Evolutionary conservation across 2,113 vertebrate genomes (phyloP).

Genomic region (Ciconia stormi): DNA sequence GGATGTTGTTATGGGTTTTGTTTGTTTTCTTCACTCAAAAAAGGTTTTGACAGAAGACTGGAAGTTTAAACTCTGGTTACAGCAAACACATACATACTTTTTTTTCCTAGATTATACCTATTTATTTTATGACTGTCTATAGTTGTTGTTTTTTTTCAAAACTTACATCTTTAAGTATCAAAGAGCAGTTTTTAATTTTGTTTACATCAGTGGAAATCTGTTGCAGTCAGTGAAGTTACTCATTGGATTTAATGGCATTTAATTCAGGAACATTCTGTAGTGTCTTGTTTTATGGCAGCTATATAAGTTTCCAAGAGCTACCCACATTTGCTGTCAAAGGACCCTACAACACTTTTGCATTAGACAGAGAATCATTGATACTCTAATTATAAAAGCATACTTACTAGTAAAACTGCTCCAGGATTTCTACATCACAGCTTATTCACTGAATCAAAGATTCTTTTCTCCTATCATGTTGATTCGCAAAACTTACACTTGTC

Average conservation of each 20-base stretch:
- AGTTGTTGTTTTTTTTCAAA: background rate
- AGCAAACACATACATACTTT: background rate
- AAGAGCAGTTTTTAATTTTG: background rate
- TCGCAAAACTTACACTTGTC: constrained; percentile 5
- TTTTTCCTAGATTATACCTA: background rate
- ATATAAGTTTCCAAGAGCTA: background rate
- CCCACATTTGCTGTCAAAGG: background rate
- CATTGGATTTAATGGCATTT: background rate
- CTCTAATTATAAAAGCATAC: constrained; percentile 47
- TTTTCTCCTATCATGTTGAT: constrained; percentile 39
- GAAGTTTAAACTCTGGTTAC: background rate
- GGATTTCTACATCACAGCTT: constrained; percentile 52
- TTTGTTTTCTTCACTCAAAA: background rate
- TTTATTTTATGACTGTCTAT: background rate
- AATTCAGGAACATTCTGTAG: background rate
- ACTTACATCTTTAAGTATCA: background rate
- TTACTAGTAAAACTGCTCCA: constrained; percentile 42
- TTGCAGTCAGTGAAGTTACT: background rate
- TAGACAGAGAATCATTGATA: constrained; percentile 16
- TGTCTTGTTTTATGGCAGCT: background rate
- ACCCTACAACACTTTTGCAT: background rate
- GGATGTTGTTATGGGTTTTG: background rate
- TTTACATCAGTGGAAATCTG: background rate
- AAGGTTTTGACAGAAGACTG: background rate
- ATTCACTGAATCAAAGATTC: constrained; percentile 44